Conservation (phyloP, 2,113 vertebrate species). For the Spea bombifrons region DNA sequence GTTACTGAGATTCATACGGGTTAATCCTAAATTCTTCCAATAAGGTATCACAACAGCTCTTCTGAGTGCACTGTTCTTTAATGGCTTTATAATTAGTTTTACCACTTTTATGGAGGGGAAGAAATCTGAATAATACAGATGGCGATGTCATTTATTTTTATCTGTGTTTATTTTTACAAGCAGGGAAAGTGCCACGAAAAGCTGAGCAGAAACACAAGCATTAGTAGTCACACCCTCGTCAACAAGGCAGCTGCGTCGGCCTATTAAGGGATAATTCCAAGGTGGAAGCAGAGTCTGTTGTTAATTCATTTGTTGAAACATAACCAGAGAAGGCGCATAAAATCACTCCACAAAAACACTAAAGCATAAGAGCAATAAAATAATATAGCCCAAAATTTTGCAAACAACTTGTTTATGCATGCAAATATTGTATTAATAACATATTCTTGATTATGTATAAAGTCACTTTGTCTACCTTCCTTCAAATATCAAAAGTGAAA, state of each 20-base stretch:
- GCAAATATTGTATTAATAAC: constrained; percentile 13
- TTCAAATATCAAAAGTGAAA: background rate
- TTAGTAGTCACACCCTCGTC: constrained; percentile 8
- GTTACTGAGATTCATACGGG: background rate
- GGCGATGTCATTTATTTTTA: constrained; percentile 45
- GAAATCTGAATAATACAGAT: constrained; percentile 42
- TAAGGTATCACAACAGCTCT: constrained; percentile 38
- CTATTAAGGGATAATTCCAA: constrained; percentile 5
- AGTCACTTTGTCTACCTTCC: background rate
- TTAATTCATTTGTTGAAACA: constrained; percentile 16
- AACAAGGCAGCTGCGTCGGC: background rate
- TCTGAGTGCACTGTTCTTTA: constrained; percentile 41
- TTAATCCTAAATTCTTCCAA: constrained; percentile 11
- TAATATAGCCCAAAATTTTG: background rate
- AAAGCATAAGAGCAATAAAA: constrained; percentile 28
- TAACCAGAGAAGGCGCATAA: constrained; percentile 6
- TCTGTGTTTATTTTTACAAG: constrained; percentile 47
- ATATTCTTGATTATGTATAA: constrained; percentile 2
- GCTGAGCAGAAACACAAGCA: constrained; percentile 19
- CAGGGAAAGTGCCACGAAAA: constrained; percentile 32
- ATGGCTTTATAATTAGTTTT: constrained; percentile 49
- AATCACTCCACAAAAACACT: background rate
- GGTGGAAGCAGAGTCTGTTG: background rate
- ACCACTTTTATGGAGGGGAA: constrained; percentile 38
- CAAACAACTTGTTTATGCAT: constrained; percentile 14